Conservation (phyloP, 2,797 vertebrate species). For the Parauchenoglanis ngamensis region DNA sequence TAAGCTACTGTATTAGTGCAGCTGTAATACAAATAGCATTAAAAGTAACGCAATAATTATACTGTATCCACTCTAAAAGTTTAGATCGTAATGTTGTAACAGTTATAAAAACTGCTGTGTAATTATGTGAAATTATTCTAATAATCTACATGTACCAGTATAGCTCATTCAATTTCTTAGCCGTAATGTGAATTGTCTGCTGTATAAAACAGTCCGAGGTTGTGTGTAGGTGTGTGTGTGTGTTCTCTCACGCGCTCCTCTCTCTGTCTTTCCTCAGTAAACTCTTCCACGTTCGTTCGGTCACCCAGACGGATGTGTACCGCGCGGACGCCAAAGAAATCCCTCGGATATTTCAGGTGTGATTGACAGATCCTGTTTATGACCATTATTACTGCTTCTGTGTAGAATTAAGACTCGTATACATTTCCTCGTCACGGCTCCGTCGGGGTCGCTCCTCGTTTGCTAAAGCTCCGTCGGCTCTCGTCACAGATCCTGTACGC, state of each 20-base stretch:
- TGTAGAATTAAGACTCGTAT: not conserved
- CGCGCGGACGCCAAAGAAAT: slow-evolving; percentile 88
- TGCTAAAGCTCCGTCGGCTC: not conserved
- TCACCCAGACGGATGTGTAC: slow-evolving; percentile 88
- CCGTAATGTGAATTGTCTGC: not conserved
- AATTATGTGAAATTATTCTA: no score
- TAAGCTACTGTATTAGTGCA: not conserved
- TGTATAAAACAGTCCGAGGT: not conserved
- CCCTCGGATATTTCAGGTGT: slow-evolving; percentile 88
- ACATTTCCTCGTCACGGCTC: not conserved
- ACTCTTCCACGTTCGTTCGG: slow-evolving; percentile 86
- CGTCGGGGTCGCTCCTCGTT: not conserved
- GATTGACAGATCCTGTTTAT: not conserved
- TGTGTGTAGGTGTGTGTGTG: no score
- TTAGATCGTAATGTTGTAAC: not conserved
- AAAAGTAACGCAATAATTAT: no score
- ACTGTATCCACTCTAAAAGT: no score
- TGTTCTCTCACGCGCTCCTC: not conserved
- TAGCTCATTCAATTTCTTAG: not conserved
- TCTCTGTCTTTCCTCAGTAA: slow-evolving; percentile 71
- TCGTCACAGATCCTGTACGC: slow-evolving; percentile 81
- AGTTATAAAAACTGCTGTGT: not conserved
- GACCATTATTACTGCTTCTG: not conserved
- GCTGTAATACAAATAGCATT: no score
- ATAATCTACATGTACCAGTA: not conserved